These are phyloP conservation scores for Cyprinus carpio DNA, from an alignment of 2,113 vertebrate genomes.

Conservation along the genomic window DNA sequence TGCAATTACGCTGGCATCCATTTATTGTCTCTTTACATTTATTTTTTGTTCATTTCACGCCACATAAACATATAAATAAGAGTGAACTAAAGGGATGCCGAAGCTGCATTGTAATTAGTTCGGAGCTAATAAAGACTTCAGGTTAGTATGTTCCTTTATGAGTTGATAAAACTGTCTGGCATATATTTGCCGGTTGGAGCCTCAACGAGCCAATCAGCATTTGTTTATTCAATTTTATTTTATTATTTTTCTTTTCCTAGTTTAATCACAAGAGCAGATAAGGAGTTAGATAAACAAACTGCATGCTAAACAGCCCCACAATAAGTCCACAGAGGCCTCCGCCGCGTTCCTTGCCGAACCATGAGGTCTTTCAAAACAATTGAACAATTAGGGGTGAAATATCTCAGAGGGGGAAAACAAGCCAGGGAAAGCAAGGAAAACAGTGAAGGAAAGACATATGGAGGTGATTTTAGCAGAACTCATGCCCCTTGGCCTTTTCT, in stretches of 20 bases:
- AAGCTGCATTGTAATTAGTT: slow-evolving; percentile 43
- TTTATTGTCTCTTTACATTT: slow-evolving; percentile 41
- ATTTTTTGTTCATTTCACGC: slow-evolving; percentile 47
- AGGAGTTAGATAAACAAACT: slow-evolving; percentile 62
- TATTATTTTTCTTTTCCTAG: slow-evolving; percentile 42
- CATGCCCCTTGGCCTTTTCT: slow-evolving; percentile 86
- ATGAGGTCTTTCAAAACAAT: slow-evolving; percentile 73
- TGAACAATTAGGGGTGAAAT: slow-evolving; percentile 80
- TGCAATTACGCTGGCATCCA: slow-evolving; percentile 23
- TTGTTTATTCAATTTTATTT: slow-evolving; percentile 60
- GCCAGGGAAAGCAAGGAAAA: slow-evolving; percentile 64
- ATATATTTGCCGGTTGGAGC: slow-evolving; percentile 60
- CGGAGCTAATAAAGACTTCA: slow-evolving; percentile 32
- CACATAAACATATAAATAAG: slow-evolving; percentile 47
- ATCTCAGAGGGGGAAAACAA: slow-evolving; percentile 58
- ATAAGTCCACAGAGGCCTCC: slow-evolving; percentile 67
- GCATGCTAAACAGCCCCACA: slow-evolving; percentile 59
- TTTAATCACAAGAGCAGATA: slow-evolving; percentile 64
- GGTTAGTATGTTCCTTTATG: slow-evolving; percentile 45
- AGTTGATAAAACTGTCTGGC: slow-evolving; percentile 62
- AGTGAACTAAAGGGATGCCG: slow-evolving; percentile 37
- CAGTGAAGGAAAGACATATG: slow-evolving; percentile 77
- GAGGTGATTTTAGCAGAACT: slow-evolving; percentile 85
- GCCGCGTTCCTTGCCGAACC: slow-evolving; percentile 67
- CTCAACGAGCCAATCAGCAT: slow-evolving; percentile 58